Evolutionary conservation across 2,797 vertebrate genomes (phyloP).

Genomic region (Anniella stebbinsi): DNA sequence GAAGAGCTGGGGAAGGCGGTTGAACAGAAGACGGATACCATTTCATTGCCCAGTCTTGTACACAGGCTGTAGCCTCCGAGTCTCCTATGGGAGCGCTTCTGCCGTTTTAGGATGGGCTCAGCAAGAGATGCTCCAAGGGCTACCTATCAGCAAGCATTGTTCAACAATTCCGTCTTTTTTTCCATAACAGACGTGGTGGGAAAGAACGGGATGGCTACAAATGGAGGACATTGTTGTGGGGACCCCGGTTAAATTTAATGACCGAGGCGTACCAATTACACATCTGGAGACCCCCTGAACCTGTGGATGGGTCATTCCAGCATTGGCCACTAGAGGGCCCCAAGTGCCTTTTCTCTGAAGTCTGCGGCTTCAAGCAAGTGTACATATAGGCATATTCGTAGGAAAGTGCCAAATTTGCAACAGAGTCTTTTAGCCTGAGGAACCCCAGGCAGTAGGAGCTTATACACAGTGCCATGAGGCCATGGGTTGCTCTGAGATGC

Average conservation of each 20-base stretch:
- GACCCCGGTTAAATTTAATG: too few species aligned
- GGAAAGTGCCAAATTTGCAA: neutral
- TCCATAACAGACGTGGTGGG: too few species aligned
- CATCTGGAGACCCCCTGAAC: neutral
- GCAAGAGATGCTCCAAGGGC: neutral
- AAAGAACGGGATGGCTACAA: too few species aligned
- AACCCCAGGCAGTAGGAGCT: neutral
- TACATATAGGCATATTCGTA: too few species aligned
- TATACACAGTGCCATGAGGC: neutral
- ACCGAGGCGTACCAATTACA: too few species aligned
- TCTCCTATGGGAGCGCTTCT: too few species aligned
- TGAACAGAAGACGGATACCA: conserved; percentile 20
- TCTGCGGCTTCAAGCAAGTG: too few species aligned
- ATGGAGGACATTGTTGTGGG: too few species aligned
- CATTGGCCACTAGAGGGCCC: conserved; percentile 21
- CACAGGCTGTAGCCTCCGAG: neutral
- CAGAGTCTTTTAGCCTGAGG: neutral
- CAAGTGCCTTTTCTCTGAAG: conserved; percentile 11
- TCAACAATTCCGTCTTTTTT: too few species aligned
- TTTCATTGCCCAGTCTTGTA: conserved; percentile 30
- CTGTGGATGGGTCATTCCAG: neutral
- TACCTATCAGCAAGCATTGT: too few species aligned
- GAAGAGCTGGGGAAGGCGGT: conserved; percentile 43
- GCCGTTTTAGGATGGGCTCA: neutral
- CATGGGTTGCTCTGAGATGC: neutral